Evolutionary conservation across 2,797 vertebrate genomes (phyloP).

Genomic region (Mormyrus proboscirostris): DNA sequence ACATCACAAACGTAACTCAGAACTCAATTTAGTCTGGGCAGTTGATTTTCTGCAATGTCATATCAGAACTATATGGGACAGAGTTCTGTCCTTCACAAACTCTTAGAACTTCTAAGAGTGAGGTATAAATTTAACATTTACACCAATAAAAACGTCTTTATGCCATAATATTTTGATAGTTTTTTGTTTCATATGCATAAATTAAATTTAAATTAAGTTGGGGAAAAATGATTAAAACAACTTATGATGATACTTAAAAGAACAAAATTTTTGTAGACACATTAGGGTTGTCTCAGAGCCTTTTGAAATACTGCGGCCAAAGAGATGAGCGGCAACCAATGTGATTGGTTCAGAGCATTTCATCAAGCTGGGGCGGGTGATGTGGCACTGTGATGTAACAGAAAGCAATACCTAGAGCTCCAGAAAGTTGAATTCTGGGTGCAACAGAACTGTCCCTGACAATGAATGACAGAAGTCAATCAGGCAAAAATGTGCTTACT

Average conservation of each 20-base stretch:
- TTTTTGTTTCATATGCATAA: background rate
- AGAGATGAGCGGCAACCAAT: background rate
- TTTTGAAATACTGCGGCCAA: background rate
- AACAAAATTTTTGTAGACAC: background rate
- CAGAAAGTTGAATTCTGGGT: constrained; percentile 15
- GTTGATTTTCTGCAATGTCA: background rate
- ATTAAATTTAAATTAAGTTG: background rate
- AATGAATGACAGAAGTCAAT: constrained; percentile 9
- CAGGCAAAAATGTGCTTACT: background rate
- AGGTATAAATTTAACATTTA: background rate
- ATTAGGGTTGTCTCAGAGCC: background rate
- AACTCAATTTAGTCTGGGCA: background rate
- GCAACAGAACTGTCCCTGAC: background rate
- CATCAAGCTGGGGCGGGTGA: constrained; percentile 35
- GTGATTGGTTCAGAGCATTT: constrained; percentile 20
- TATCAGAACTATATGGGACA: background rate
- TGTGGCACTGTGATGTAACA: constrained; percentile 39
- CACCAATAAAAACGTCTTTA: background rate
- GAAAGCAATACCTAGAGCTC: constrained; percentile 35
- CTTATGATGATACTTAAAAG: background rate
- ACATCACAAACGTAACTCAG: background rate
- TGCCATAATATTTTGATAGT: background rate
- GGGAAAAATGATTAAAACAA: background rate
- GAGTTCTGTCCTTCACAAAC: background rate
- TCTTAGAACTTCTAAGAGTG: background rate